Base-by-base conservation (phyloP, 1,140 invertebrate genomes). In the Ectropis grisescens region DNA sequence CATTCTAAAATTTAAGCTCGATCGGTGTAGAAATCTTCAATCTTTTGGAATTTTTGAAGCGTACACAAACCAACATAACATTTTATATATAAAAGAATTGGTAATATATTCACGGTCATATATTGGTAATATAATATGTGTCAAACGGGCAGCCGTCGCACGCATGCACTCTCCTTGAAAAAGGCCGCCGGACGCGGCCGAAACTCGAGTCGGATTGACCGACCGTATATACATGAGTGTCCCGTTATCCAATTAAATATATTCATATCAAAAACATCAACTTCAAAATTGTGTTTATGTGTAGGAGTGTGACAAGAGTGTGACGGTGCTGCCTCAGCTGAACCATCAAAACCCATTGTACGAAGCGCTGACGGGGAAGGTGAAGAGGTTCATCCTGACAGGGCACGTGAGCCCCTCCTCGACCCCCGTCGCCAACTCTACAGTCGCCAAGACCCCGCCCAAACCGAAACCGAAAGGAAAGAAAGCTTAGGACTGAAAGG, bases 241-340 rank as follows among this genome's bases (percentile, higher is more conserved):
- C n/a, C n/a, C n/a, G n/a, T n/a, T n/a, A n/a, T n/a, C n/a, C n/a
- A n/a, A n/a, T n/a, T n/a, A n/a, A n/a, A n/a, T n/a, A n/a, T n/a
- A n/a, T n/a, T n/a, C n/a, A n/a, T n/a, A n/a, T n/a, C n/a, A n/a
- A n/a, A n/a, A n/a, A n/a, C n/a, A n/a, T n/a, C n/a, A n/a, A n/a
- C n/a, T n/a, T n/a, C 9, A 22, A 22, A 22, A 22, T 9, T 5
- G 9, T 5, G 9, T 5, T 39, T n/a, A 12, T 35, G 30, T 40
- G 11, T 41, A 72, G 68, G 67, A 69, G 30, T 8, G 23, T 0
- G 65, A 69, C 23, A 62, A 41, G 30, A 45, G 45, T 2, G 6
- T 53, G 0, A 56, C 57, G 2, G 45, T 72, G 2, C 28, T 76
- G n/a, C 71, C 71, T 0, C 71, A 76, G 16, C 28, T 76, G 22